A percentile compares a stretch with the other conserved stretches of the same genome.
Evolutionary conservation across 2,888 invertebrate species (phyloP).

Genomic region (Palloptera scutellata): DNA sequence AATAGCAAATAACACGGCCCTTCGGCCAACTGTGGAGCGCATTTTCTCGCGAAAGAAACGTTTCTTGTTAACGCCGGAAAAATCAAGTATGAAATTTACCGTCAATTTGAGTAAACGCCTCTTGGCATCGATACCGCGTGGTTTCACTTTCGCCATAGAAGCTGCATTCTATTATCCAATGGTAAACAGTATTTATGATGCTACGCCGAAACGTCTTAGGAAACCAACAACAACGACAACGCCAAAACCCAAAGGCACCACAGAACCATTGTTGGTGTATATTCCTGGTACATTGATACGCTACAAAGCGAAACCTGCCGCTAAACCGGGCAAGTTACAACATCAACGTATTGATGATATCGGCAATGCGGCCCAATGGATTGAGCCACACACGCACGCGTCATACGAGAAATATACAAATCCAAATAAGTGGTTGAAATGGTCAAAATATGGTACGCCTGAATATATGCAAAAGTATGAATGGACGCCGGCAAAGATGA

Average conservation of each 20-base stretch:
- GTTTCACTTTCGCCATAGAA: constrained; percentile 50
- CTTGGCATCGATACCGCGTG: constrained; percentile 49
- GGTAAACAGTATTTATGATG: constrained; percentile 51
- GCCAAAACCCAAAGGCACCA: constrained; percentile 42
- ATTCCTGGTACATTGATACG: constrained; percentile 55
- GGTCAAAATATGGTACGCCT: constrained; percentile 45
- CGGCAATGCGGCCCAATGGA: constrained; percentile 33
- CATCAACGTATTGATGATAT: constrained; percentile 50
- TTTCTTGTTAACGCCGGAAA: constrained; percentile 56
- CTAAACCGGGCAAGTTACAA: constrained; percentile 30
- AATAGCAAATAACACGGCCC: not conserved
- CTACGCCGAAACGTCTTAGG: constrained; percentile 55
- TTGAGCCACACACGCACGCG: constrained; percentile 17
- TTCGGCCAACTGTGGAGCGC: constrained; percentile 48
- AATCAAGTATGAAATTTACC: constrained; percentile 55
- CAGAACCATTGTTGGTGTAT: constrained; percentile 48
- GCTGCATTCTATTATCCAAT: constrained; percentile 56
- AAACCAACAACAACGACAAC: constrained; percentile 49
- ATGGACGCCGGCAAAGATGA: constrained; percentile 42
- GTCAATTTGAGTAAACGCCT: constrained; percentile 50
- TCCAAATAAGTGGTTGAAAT: constrained; percentile 46
- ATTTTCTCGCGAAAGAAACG: constrained; percentile 56
- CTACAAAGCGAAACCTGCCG: constrained; percentile 51
- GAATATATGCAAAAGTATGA: constrained; percentile 40
- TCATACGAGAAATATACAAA: constrained; percentile 33